Base-by-base conservation (phyloP, 2,888 invertebrate genomes). In the Zhuqinia jingwanae region DNA sequence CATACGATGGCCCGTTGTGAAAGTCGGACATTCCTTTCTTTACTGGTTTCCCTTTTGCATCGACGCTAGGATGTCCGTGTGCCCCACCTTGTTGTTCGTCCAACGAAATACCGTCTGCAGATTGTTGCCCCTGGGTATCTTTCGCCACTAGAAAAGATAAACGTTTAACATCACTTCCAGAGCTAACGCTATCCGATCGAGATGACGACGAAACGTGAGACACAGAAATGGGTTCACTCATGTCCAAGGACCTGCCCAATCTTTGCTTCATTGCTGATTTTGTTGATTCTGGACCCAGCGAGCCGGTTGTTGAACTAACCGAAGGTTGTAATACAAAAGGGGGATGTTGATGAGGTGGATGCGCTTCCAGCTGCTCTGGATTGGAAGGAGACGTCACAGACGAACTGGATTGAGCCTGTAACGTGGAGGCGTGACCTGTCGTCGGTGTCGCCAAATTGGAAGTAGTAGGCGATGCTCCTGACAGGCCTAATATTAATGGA, bases 151-250 rank as follows among this genome's bases (percentile, higher is more conserved):
- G 81, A 53, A 90, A 89, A 13, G 88, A 89, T 45, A 91, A 79
- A 77, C 90, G 60, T 70, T 91, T 91, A 11, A 87, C 89, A 79
- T 91, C 91, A 70, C 90, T 90, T 13, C 91, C 91, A 30, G 90
- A 89, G 73, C 90, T 90, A 10, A 91, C 90, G 63, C 90, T 90
- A 25, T 91, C 91, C 2, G 90, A 90, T n/a, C 91, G 58, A 0
- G 91, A 91, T 0, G 90, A 90, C 0, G 90, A 90, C 0, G 90
- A 90, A 1, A 88, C 88, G 76, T 90, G 88, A 10, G 90, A 89
- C 1, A 88, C 88, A 5, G 89, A 89, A 36, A 85, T 63, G 10
- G 88, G 88, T 50, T 90, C 90, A 60, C 89, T 89, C 85, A 89
- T 88, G 73, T 90, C 90, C 27, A 89, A 70, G 13, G 89, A 89